phyloP scores from a whole-genome alignment of 2,797 vertebrate species.

The Gallinago solitaria region DNA sequence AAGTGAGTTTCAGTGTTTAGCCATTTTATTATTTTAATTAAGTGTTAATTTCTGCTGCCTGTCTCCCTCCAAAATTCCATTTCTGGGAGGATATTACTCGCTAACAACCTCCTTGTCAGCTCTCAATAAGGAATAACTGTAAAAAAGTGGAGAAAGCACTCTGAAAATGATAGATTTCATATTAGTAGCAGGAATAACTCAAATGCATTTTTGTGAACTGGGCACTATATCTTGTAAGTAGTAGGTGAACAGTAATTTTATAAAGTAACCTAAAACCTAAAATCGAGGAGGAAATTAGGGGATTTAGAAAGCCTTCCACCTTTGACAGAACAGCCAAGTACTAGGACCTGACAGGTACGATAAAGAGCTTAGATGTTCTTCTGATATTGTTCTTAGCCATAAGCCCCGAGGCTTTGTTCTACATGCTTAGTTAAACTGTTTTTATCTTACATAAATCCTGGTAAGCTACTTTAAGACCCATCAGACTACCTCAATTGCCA shows the following conservation, averaged over 20 bases:
- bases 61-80: not conserved
- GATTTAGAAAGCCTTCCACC: conserved; percentile 45
- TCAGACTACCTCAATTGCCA: conserved; percentile 80
- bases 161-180: not conserved
- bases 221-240: not conserved
- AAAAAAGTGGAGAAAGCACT: not conserved
- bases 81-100: not conserved
- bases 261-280: conserved; percentile 27
- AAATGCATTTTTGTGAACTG: not conserved
- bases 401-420: conserved; percentile 82
- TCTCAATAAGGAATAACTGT: not conserved
- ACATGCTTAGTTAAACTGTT: conserved; percentile 86
- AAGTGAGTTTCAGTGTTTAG: not conserved
- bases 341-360: conserved; percentile 80
- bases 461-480: conserved; percentile 80
- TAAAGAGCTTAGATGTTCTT: conserved; percentile 80
- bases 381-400: conserved; percentile 78
- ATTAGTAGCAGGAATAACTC: not conserved
- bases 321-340: conserved; percentile 71
- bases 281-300: conserved; percentile 31
- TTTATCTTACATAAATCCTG: conserved; percentile 83
- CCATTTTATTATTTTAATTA: not conserved
- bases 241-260: conserved; percentile 44
- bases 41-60: not conserved
- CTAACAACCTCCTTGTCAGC: not conserved